Percentiles rank a stretch among this genome's conserved stretches.
phyloP scores from a whole-genome alignment of 2,797 vertebrate species.

The Setipinna tenuifilis region DNA sequence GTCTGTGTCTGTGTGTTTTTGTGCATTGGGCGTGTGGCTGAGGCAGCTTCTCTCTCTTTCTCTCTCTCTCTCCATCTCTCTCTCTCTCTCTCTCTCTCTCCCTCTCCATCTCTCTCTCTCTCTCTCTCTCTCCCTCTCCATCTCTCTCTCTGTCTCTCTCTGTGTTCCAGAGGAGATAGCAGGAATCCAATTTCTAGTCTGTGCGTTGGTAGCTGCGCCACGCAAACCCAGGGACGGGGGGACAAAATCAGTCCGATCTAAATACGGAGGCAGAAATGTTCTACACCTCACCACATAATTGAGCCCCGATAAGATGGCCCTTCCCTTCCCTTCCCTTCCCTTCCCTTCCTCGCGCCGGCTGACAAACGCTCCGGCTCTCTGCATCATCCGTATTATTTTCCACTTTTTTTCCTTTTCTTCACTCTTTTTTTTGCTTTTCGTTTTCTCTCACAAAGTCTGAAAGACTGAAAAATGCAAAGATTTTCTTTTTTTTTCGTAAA shows the following conservation, averaged over 20 bases:
- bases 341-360: slow-evolving; percentile 34
- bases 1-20: background rate
- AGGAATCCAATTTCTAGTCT: slow-evolving; percentile 72
- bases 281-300: slow-evolving; percentile 77
- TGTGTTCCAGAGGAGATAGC: slow-evolving; percentile 73
- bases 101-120: no score
- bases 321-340: slow-evolving; percentile 42
- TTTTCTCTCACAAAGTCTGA: background rate
- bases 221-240: slow-evolving; percentile 48
- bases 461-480: background rate
- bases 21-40: background rate
- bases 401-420: slow-evolving; percentile 1
- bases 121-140: no score
- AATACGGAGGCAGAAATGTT: slow-evolving; percentile 78
- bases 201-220: slow-evolving; percentile 65
- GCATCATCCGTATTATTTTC: slow-evolving; percentile 54
- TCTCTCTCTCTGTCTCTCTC: slow-evolving; percentile 36
- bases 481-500: background rate
- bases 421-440: no score
- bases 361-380: slow-evolving; percentile 44
- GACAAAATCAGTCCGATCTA: slow-evolving; percentile 75
- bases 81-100: no score
- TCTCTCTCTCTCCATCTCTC: slow-evolving; percentile 44
- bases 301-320: slow-evolving; percentile 66
- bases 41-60: slow-evolving; percentile 1